Base-by-base conservation (phyloP, 2,888 invertebrate species). In the Dynastes grantii region DNA sequence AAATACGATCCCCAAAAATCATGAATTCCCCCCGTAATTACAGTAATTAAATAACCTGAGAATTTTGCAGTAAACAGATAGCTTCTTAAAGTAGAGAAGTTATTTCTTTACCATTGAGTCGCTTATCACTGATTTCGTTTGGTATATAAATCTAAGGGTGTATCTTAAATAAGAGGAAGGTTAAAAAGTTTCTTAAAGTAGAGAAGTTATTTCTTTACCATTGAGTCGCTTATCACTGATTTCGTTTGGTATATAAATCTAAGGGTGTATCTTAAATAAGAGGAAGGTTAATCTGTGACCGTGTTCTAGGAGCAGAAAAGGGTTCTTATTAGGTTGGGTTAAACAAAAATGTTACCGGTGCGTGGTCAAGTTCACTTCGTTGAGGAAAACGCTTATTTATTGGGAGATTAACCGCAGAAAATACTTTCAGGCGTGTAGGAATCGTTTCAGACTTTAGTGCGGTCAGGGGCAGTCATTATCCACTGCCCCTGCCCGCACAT, bases 341-440 rank as follows among this genome's bases (percentile, higher is more conserved):
- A 64, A 27, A 37, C 32, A 37, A 64, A 64, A 64, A 37, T 13
- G 64, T 37, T 13, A n/a, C 65, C 65, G 37, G 11, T 40, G 16
- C 40, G 65, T 65, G n/a, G 40, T 65, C 65, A 40, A 32, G 65
- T 40, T 40, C n/a, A 65, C 11, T 65, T 40, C 32, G 4, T 16
- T 37, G 40, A 65, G 16, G n/a, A 40, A 8, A 37, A 32, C 13
- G 40, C 5, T 65, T 65, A 65, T 65, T 65, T 65, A 40, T 65
- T 65, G 40, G 32, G 40, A 37, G 65, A 65, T 65, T 65, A 65
- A 37, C 65, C 40, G 65, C 8, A n/a, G 37, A 64, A 65, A 65
- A 40, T 37, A 32, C 32, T 64, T 64, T 32, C n/a, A 16, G 55
- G 55, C 55, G 11, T n/a, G 13, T 55, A n/a, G 16, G 55, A 55